These are phyloP conservation scores for Athalia circularis DNA, from an alignment of 2,888 invertebrate species.

Conservation along the genomic window DNA sequence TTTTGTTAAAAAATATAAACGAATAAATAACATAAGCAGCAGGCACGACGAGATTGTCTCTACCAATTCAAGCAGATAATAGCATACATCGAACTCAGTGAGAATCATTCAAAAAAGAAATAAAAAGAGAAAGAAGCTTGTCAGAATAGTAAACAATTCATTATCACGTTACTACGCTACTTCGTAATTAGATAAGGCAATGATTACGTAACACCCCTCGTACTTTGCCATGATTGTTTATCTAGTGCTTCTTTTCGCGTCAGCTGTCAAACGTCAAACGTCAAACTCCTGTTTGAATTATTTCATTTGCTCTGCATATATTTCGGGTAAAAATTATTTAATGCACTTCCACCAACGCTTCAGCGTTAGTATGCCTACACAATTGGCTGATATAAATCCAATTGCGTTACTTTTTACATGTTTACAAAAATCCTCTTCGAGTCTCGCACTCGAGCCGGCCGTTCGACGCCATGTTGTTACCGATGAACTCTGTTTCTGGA, in stretches of 20 bases:
- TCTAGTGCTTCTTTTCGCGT: conserved; percentile 35
- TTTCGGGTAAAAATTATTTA: not conserved
- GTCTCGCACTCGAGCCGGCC: conserved; percentile 5
- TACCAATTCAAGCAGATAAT: conserved; percentile 15
- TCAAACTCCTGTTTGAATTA: not conserved
- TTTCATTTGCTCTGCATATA: not conserved
- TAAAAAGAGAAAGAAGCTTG: conserved; percentile 21
- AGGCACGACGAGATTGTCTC: conserved; percentile 30
- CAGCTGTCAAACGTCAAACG: conserved; percentile 33
- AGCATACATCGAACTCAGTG: not conserved
- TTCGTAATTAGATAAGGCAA: conserved; percentile 65
- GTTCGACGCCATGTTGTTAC: conserved; percentile 23
- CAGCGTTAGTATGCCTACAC: not conserved
- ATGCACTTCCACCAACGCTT: conserved; percentile 17
- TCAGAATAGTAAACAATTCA: conserved; percentile 61
- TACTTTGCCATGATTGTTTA: conserved; percentile 71
- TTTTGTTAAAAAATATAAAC: not conserved
- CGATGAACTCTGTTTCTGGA: not conserved
- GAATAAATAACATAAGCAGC: conserved; percentile 30
- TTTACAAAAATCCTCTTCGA: not conserved
- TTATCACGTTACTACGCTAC: conserved; percentile 54
- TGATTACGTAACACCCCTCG: conserved; percentile 63
- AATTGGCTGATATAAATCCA: not conserved
- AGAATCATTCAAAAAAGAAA: conserved; percentile 42
- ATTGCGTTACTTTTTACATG: conserved; percentile 7